A percentile compares a stretch with the other conserved stretches of the same genome.
Conservation (phyloP, 2,113 vertebrate species). For the Cochlearius cochlearius region DNA sequence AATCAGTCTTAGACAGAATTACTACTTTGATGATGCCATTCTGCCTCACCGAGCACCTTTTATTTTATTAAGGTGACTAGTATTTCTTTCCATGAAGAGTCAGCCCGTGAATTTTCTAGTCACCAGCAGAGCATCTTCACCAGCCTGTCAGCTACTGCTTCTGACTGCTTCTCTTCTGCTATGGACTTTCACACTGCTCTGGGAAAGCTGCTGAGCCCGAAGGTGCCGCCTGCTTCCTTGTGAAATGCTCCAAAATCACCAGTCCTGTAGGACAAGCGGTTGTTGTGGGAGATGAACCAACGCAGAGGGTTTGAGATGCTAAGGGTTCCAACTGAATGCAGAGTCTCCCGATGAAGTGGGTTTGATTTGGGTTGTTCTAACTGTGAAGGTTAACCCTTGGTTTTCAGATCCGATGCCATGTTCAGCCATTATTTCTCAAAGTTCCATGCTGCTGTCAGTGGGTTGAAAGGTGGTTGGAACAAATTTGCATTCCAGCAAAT, state of each 20-base stretch:
- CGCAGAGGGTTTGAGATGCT: neutral
- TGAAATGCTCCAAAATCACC: neutral
- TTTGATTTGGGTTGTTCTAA: neutral
- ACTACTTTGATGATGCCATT: neutral
- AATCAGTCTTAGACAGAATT: constrained; percentile 16
- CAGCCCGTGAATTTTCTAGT: neutral
- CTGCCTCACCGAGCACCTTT: neutral
- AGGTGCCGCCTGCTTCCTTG: neutral
- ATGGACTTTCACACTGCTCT: neutral
- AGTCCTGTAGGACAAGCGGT: neutral
- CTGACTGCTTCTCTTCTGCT: neutral
- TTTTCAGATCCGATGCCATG: neutral
- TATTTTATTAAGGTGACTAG: neutral
- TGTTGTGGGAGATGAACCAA: neutral
- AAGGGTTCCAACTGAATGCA: neutral
- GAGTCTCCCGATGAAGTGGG: neutral
- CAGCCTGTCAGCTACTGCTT: neutral
- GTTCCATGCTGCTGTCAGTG: neutral
- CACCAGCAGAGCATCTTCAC: neutral
- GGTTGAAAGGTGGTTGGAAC: neutral
- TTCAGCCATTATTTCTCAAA: neutral
- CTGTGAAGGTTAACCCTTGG: neutral
- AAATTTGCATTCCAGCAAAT: neutral
- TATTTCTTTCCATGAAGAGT: neutral
- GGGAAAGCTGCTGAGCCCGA: neutral